A percentile compares a stretch with the other conserved stretches of the same genome.
phyloP scores from a whole-genome alignment of 2,113 vertebrate genomes.

The Hemiprocne comata region DNA sequence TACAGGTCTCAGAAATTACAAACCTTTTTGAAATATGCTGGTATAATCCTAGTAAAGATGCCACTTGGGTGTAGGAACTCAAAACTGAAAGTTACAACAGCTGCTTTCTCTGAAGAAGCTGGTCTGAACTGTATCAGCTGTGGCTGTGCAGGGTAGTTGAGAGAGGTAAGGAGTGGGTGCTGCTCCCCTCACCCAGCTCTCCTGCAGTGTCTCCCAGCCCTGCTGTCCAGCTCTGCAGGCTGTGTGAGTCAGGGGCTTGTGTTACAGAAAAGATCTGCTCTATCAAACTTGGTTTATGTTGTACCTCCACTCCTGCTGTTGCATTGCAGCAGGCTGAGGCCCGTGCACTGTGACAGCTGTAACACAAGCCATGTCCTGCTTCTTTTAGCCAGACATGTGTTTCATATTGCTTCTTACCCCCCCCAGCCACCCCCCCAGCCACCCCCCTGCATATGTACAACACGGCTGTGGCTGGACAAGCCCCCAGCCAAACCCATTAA shows the following conservation, averaged over 20 bases:
- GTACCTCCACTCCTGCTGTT: background rate
- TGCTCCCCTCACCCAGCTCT: background rate
- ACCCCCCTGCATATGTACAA: background rate
- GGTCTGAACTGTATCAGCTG: background rate
- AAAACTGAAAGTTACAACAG: background rate
- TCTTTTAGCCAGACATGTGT: constrained; percentile 5
- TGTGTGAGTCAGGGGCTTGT: background rate
- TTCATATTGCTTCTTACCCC: background rate
- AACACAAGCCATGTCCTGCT: constrained; percentile 28
- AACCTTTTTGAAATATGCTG: background rate
- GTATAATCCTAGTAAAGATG: background rate
- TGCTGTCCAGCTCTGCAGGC: background rate
- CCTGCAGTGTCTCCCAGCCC: background rate
- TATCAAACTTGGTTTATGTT: background rate
- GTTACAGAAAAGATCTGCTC: background rate
- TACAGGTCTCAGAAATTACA: background rate
- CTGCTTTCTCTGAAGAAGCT: background rate
- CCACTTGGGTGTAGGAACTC: background rate
- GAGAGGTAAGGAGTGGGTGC: background rate
- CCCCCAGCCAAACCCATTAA: constrained; percentile 26
- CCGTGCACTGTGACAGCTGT: background rate
- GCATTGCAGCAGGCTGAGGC: background rate
- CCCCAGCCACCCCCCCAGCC: too few species aligned
- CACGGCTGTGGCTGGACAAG: background rate
- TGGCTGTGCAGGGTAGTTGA: fast-evolving